A percentile compares a stretch with the other conserved stretches of the same genome.
Evolutionary conservation across 2,888 invertebrate species (phyloP).

Genomic region (Galeruca laticollis): DNA sequence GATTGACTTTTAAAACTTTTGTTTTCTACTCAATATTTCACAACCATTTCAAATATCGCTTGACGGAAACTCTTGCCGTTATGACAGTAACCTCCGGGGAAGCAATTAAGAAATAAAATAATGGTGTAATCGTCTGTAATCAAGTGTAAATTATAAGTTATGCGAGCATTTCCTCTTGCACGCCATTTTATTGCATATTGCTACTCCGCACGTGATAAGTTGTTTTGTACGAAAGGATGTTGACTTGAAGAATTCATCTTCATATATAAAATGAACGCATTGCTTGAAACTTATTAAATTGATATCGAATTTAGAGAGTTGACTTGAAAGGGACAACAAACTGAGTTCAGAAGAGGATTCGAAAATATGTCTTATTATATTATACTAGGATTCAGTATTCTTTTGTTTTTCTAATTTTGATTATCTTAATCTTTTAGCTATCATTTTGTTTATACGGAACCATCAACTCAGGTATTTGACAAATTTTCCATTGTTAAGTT

Average conservation of each 20-base stretch:
- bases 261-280: too few relatives aligned
- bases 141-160: neutral
- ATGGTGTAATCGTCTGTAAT: neutral
- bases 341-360: too few relatives aligned
- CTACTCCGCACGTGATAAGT: neutral
- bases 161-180: neutral
- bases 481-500: neutral
- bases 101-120: neutral
- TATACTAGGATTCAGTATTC: too few relatives aligned
- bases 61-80: neutral
- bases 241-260: too few relatives aligned
- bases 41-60: neutral
- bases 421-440: neutral
- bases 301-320: too few relatives aligned
- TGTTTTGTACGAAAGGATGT: neutral
- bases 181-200: neutral
- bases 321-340: too few relatives aligned
- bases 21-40: neutral
- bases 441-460: conserved; percentile 3
- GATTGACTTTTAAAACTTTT: neutral
- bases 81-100: neutral
- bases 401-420: neutral
- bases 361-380: too few relatives aligned
- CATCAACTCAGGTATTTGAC: neutral
- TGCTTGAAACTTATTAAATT: too few relatives aligned